Conservation (phyloP, 2,797 vertebrate genomes). For the Melanotaenia nigrans region DNA sequence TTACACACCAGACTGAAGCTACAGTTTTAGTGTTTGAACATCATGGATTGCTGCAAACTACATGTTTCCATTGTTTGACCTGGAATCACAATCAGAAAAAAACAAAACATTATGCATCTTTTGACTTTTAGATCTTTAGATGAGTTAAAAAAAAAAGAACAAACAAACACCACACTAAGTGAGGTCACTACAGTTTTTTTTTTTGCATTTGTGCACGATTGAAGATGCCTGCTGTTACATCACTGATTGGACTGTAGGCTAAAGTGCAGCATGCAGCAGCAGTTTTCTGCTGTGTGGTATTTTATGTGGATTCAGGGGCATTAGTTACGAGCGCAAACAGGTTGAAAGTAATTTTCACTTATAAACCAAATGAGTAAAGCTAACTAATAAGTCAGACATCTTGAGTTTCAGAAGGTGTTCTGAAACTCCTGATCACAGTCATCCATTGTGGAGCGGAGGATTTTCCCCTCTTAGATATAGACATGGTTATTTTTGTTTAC, state of each 20-base stretch:
- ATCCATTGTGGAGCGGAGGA: slow-evolving; percentile 37
- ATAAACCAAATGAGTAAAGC: slow-evolving; percentile 20
- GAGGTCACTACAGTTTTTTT: slow-evolving; percentile 20
- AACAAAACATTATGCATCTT: neutral
- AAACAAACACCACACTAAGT: slow-evolving; percentile 21
- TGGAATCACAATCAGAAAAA: slow-evolving; percentile 6
- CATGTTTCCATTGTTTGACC: neutral
- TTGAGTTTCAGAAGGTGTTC: slow-evolving; percentile 3
- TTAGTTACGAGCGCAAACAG: slow-evolving; percentile 19
- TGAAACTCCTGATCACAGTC: slow-evolving; percentile 29
- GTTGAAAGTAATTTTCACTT: slow-evolving; percentile 21
- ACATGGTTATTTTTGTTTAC: slow-evolving; percentile 63
- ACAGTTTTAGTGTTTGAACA: slow-evolving; percentile 6
- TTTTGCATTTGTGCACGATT: slow-evolving; percentile 4
- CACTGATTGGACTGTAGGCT: slow-evolving; percentile 38
- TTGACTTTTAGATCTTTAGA: neutral
- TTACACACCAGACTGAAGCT: slow-evolving; percentile 13
- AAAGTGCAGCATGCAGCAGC: neutral
- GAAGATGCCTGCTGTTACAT: slow-evolving; percentile 48
- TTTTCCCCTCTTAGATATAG: slow-evolving; percentile 11
- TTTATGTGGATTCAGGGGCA: slow-evolving; percentile 7
- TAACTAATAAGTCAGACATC: slow-evolving; percentile 27
- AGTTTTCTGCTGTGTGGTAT: slow-evolving; percentile 18
- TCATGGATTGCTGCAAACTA: slow-evolving; percentile 4
- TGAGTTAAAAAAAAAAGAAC: neutral